These are phyloP conservation scores for Orycteropus afer DNA, from an alignment of 2,113 vertebrate species.

Conservation along the genomic window DNA sequence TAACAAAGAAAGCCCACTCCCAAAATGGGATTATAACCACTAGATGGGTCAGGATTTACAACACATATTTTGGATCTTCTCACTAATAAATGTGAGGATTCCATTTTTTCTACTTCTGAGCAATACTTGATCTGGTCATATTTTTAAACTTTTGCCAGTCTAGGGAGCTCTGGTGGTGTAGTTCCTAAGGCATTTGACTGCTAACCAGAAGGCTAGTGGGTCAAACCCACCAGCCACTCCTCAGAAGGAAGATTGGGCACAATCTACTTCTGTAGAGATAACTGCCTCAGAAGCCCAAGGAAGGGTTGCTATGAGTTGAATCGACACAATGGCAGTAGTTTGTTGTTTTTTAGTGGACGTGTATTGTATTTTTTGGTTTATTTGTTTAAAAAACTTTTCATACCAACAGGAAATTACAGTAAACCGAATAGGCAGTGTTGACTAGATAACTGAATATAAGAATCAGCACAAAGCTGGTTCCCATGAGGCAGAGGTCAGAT, in stretches of 20 bases:
- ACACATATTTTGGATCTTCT: background rate
- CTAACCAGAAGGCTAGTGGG: too few relatives aligned
- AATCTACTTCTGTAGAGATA: too few relatives aligned
- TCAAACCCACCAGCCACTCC: too few relatives aligned
- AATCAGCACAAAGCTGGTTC: background rate
- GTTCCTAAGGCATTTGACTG: too few relatives aligned
- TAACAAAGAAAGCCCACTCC: background rate
- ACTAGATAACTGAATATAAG: background rate
- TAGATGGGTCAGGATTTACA: background rate
- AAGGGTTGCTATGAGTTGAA: too few relatives aligned
- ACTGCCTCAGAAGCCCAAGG: too few relatives aligned
- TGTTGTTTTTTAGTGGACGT: too few relatives aligned
- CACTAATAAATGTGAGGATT: background rate
- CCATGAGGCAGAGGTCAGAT: background rate
- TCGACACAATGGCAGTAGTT: too few relatives aligned
- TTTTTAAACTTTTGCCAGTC: background rate
- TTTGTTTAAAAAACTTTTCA: background rate
- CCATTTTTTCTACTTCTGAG: background rate
- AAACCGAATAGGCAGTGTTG: background rate
- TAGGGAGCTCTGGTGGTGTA: too few relatives aligned
- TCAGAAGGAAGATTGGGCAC: too few relatives aligned
- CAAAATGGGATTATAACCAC: background rate
- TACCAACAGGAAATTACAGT: background rate
- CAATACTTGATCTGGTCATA: background rate
- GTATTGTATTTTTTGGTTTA: background rate